Evolutionary conservation across 2,113 vertebrate species (phyloP), one percentile per base, ranked within the genome.

Genomic region (Pantherophis guttatus): DNA sequence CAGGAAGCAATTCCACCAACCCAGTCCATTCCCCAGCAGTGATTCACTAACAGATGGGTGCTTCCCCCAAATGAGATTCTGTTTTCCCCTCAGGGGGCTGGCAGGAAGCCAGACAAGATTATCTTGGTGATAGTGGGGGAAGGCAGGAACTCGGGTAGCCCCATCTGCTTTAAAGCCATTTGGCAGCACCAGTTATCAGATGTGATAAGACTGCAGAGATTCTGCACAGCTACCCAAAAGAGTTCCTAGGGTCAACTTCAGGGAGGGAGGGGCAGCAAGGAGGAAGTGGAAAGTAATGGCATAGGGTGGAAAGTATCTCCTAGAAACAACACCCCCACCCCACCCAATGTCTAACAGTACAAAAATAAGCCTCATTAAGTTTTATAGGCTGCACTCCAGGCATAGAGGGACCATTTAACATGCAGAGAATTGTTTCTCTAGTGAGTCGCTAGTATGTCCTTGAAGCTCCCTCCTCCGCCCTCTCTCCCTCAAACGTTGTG

Each of bases 201-300:
- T 12, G 65, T 88, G 90, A 44, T 70, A 91, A 91, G 70, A 85
- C 93, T 86, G 54, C 93, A 93, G 87, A 24, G 48, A n/a, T 91
- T 91, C 39, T 24, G 54, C 86, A 53, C 55, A 33, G 53, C 81
- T 52, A 91, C 23, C 81, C 81, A 29, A 17, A 53, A 57, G 12
- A 33, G 29, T 26, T 39, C 70, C 57, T 70, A 39, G 62, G 15
- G 62, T 81, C 33, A 81, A 52, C 39, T 50, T 57, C 48, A 65
- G 9, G 17, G 15, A n/a, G 44, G 44, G 24, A 12, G n/a, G 24
- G 23, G 13, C 7, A 13, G 44, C 11, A 5, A 29, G 54, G 21
- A n/a, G 33, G 21, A 86, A 62, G 17, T 15, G 17, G 44, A 23
- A 62, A 75, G 19, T 53, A 15, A 57, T 33, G 26, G 54, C 8